Base-by-base conservation (phyloP, 2,888 invertebrate genomes). In the Nomada fucata region DNA sequence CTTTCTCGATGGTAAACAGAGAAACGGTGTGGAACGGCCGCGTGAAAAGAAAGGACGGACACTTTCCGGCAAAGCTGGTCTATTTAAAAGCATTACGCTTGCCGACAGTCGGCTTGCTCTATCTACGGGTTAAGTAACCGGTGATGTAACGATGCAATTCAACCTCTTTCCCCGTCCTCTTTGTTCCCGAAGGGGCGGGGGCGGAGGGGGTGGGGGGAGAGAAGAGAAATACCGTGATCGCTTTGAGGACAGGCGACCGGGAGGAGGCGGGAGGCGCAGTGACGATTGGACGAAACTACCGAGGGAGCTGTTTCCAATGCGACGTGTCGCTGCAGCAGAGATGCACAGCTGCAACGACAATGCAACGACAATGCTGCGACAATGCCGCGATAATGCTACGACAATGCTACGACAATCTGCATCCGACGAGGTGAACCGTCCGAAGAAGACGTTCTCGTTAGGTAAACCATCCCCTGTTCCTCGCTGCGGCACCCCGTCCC, bases 71-170 rank as follows among this genome's bases (percentile, higher is more conserved):
- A 50, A 75, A 75, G 60, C 79, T 64, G 77, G 61, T 85, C 83
- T 82, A 86, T 89, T 88, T 88, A 87, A 86, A 88, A 86, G 86
- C 82, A 83, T 82, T 82, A 84, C 59, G 84, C 82, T 76, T 76
- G 73, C 77, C 55, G 87, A 77, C 73, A 55, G 79, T 82, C 55
- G 61, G 77, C 77, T 85, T 83, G 84, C 77, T 73, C 63, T 82
- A 82, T 82, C 82, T 61, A 83, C 83, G 83, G 83, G 83, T 89
- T 89, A 89, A 88, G 81, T 89, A 88, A 88, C 84, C 82, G 82
- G 73, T 89, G 89, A 89, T 85, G 88, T 84, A 89, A 88, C 86
- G 78, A 76, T 68, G 82, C 87, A 81, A 86, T 86, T 84, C 86
- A 82, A 72, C 84, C 79, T 82, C 84, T 83, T 79, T 70, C 82